Conservation (phyloP, 2,113 vertebrate genomes). For the Takifugu flavidus region DNA sequence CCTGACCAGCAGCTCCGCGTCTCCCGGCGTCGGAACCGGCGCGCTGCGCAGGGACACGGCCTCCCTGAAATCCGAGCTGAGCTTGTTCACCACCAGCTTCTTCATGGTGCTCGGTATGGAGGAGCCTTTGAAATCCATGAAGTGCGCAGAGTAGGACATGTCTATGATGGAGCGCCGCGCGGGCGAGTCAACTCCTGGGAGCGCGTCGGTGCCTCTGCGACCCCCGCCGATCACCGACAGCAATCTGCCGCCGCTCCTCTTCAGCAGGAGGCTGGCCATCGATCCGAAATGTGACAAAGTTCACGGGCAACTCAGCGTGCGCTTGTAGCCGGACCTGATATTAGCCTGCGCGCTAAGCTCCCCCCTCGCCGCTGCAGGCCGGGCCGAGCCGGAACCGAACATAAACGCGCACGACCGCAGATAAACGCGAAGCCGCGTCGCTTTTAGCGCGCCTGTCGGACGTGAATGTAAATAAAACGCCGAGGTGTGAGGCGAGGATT, state of each 20-base stretch:
- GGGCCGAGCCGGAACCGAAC: slow-evolving; percentile 1
- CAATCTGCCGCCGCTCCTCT: slow-evolving; percentile 23
- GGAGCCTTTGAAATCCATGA: slow-evolving; percentile 90
- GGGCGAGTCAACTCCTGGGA: slow-evolving; percentile 48
- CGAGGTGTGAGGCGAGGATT: slow-evolving; percentile 9
- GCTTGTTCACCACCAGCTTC: slow-evolving; percentile 86
- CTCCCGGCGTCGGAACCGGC: slow-evolving; percentile 85
- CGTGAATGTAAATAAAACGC: not conserved
- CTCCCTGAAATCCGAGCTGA: slow-evolving; percentile 85
- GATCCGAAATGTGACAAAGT: slow-evolving; percentile 65
- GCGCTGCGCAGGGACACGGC: slow-evolving; percentile 77
- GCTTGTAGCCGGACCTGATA: slow-evolving; percentile 12
- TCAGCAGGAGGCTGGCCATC: slow-evolving; percentile 51
- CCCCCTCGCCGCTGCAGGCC: slow-evolving; percentile 7
- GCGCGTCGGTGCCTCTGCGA: slow-evolving; percentile 44
- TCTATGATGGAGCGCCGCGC: slow-evolving; percentile 81
- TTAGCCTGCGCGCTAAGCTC: slow-evolving; percentile 42
- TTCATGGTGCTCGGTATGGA: slow-evolving; percentile 85
- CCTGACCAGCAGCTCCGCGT: slow-evolving; percentile 87
- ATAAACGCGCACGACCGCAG: not conserved
- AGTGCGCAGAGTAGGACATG: slow-evolving; percentile 89
- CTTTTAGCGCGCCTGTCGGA: not conserved
- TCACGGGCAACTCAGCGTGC: slow-evolving; percentile 58
- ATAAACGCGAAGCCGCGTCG: not conserved
- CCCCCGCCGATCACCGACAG: slow-evolving; percentile 17